Conservation (phyloP, 2,113 vertebrate species). For the Myocastor coypus region DNA sequence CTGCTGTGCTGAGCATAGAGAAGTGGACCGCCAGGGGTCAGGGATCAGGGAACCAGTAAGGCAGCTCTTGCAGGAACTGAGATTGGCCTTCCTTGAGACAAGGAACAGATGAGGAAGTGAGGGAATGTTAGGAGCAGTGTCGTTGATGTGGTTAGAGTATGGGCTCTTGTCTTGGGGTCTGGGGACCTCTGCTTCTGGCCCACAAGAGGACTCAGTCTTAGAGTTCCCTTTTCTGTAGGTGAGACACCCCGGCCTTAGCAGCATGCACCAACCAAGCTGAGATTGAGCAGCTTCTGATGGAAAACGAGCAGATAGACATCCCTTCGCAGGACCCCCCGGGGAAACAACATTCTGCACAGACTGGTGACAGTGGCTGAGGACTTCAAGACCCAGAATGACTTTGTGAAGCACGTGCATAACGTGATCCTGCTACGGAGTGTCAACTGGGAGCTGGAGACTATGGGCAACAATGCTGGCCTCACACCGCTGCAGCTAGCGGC, state of each 20-base stretch:
- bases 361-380: constrained; percentile 90
- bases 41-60: neutral
- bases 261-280: constrained; percentile 91
- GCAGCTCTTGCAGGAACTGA: neutral
- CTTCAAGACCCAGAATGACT: constrained; percentile 88
- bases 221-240: constrained; percentile 71
- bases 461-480: constrained; percentile 86
- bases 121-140: neutral
- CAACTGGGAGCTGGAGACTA: constrained; percentile 87
- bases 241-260: constrained; percentile 88
- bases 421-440: constrained; percentile 86
- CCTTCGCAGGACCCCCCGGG: constrained; percentile 88
- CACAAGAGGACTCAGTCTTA: neutral
- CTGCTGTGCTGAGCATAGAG: neutral
- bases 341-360: constrained; percentile 89
- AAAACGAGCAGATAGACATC: constrained; percentile 86
- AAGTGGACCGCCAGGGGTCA: neutral
- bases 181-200: neutral
- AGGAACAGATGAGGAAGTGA: neutral
- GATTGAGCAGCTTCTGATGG: constrained; percentile 89
- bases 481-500: constrained; percentile 89
- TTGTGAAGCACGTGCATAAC: constrained; percentile 89
- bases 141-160: neutral
- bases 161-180: neutral
- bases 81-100: neutral